phyloP scores from a whole-genome alignment of 2,797 vertebrate species.

The Staurois parvus region DNA sequence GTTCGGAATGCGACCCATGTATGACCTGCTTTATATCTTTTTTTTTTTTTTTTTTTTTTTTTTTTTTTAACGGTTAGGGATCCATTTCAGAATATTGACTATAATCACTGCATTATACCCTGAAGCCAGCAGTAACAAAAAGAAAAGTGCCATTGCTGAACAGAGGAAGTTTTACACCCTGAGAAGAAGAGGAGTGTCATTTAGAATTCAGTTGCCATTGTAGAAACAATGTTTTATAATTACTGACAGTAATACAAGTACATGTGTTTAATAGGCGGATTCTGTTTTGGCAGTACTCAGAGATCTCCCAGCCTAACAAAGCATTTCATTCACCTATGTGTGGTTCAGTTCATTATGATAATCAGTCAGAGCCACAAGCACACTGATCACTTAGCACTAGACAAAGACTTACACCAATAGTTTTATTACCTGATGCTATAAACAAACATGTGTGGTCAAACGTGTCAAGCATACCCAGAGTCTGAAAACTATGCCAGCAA shows the following conservation, averaged over 20 bases:
- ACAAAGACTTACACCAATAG: constrained; percentile 24
- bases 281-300: not conserved
- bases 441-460: constrained; percentile 50
- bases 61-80: too few relatives aligned
- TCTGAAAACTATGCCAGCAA: constrained; percentile 42
- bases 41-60: too few relatives aligned
- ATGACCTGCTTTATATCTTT: too few relatives aligned
- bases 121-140: too few relatives aligned
- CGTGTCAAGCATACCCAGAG: constrained; percentile 23
- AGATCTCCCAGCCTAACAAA: not conserved
- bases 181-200: not conserved
- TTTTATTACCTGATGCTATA: constrained; percentile 31
- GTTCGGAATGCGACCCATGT: too few relatives aligned
- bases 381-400: constrained; percentile 5
- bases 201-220: not conserved
- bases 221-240: not conserved
- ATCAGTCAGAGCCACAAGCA: not conserved
- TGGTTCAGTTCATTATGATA: not conserved
- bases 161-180: not conserved
- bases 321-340: constrained; percentile 8
- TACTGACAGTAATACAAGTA: not conserved
- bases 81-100: too few relatives aligned
- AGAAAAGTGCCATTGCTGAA: too few relatives aligned
- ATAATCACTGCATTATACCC: too few relatives aligned
- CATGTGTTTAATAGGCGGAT: not conserved